These are phyloP conservation scores for Ischnura elegans DNA, from an alignment of 2,888 invertebrate genomes.

Conservation along the genomic window DNA sequence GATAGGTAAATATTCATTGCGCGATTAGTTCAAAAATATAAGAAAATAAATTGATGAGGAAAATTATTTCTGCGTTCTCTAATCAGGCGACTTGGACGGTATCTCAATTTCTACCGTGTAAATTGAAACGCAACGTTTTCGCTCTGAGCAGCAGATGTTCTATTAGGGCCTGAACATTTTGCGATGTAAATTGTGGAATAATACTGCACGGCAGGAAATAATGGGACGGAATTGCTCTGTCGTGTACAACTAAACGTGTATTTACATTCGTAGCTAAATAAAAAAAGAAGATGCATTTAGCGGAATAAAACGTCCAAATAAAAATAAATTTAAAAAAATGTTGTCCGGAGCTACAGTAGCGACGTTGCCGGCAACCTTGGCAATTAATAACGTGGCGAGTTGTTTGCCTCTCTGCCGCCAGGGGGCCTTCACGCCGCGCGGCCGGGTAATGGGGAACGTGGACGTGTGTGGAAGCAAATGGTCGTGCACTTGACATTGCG, in stretches of 20 bases:
- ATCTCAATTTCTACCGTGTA: neutral
- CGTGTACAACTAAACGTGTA: neutral
- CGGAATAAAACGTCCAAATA: neutral
- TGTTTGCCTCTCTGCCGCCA: conserved; percentile 18
- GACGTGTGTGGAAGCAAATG: neutral
- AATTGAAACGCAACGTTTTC: neutral
- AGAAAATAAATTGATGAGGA: too few relatives aligned
- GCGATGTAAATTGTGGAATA: neutral
- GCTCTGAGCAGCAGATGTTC: neutral
- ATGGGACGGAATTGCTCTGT: neutral
- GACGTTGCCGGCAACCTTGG: neutral
- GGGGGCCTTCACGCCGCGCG: neutral
- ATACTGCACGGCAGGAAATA: neutral
- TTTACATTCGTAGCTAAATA: neutral
- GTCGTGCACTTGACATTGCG: conserved; percentile 25
- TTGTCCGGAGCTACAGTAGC: neutral
- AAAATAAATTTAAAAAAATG: neutral
- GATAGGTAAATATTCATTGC: too few relatives aligned
- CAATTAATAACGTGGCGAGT: conserved; percentile 38
- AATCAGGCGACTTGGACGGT: neutral
- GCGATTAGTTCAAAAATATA: too few relatives aligned
- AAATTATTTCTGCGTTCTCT: neutral
- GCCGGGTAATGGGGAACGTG: neutral
- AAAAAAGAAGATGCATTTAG: neutral
- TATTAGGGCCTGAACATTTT: neutral